Evolutionary conservation across 2,113 vertebrate genomes (phyloP).

Genomic region (Climacteris rufus): DNA sequence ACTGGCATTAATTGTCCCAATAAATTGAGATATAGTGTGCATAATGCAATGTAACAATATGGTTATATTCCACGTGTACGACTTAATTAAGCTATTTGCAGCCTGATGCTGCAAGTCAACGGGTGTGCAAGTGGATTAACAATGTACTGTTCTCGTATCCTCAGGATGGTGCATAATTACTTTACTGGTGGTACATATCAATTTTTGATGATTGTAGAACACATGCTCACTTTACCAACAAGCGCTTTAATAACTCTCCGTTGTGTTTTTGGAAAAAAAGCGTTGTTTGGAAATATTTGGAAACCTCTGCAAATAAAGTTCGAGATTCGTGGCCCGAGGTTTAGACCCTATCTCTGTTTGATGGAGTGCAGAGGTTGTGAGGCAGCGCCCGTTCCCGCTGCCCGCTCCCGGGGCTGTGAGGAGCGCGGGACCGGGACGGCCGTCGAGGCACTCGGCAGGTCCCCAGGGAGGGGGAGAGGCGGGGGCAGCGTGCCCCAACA

Average conservation of each 20-base stretch:
- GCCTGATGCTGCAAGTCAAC: conserved; percentile 81
- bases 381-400: not conserved
- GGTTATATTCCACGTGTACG: conserved; percentile 79
- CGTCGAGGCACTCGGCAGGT: not conserved
- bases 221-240: conserved; percentile 78
- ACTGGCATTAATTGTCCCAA: conserved; percentile 78
- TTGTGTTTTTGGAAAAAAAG: conserved; percentile 71
- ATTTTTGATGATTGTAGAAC: conserved; percentile 84
- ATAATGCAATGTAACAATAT: conserved; percentile 77
- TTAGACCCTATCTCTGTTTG: conserved; percentile 27
- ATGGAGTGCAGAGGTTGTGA: not conserved
- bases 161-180: conserved; percentile 83
- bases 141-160: conserved; percentile 77
- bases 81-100: conserved; percentile 87
- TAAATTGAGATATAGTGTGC: conserved; percentile 81
- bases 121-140: conserved; percentile 84
- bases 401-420: not conserved
- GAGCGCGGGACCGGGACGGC: not conserved
- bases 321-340: conserved; percentile 28
- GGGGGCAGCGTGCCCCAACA: conserved; percentile 37
- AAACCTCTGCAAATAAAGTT: conserved; percentile 59
- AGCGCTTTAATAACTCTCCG: conserved; percentile 77
- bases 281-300: conserved; percentile 76
- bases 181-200: conserved; percentile 83
- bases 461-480: not conserved